A percentile compares a stretch with the other conserved stretches of the same genome.
phyloP scores from a whole-genome alignment of 2,888 invertebrate species.

The Melangyna quadrimaculata region DNA sequence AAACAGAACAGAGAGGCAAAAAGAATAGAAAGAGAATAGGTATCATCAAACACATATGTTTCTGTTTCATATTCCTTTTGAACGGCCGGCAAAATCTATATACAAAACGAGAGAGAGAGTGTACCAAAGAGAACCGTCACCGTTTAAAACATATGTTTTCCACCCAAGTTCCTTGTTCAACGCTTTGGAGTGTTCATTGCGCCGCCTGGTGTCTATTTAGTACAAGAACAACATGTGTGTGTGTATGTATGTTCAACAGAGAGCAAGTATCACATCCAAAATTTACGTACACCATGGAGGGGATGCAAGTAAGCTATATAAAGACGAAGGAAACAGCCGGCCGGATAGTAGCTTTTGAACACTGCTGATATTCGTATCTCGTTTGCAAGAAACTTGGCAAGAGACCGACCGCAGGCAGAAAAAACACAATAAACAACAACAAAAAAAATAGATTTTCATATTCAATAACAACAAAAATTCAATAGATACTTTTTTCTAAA shows the following conservation, averaged over 20 bases:
- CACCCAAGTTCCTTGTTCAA: slow-evolving; percentile 23
- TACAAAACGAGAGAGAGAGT: background rate
- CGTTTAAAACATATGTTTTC: slow-evolving; percentile 62
- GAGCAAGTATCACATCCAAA: slow-evolving; percentile 43
- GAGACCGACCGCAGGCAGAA: slow-evolving; percentile 68
- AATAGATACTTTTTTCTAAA: slow-evolving; percentile 63
- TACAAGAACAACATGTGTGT: slow-evolving; percentile 12
- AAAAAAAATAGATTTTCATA: slow-evolving; percentile 59
- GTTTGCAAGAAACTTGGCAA: slow-evolving; percentile 66
- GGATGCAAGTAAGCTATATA: slow-evolving; percentile 72
- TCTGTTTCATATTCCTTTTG: background rate
- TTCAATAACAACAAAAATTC: slow-evolving; percentile 19
- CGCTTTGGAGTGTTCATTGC: slow-evolving; percentile 6
- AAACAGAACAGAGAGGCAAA: background rate
- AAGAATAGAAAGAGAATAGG: slow-evolving; percentile 25
- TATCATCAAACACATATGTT: background rate
- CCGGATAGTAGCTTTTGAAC: slow-evolving; percentile 81
- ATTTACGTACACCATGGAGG: slow-evolving; percentile 40
- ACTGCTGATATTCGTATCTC: slow-evolving; percentile 76
- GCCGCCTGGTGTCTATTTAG: slow-evolving; percentile 8
- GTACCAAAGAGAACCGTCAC: slow-evolving; percentile 35
- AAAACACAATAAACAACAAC: slow-evolving; percentile 38
- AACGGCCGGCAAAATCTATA: slow-evolving; percentile 36
- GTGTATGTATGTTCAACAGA: slow-evolving; percentile 32
- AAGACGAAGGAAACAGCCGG: slow-evolving; percentile 77